Conservation (phyloP, 2,888 invertebrate genomes). For the Ormyrus nitidulus region DNA sequence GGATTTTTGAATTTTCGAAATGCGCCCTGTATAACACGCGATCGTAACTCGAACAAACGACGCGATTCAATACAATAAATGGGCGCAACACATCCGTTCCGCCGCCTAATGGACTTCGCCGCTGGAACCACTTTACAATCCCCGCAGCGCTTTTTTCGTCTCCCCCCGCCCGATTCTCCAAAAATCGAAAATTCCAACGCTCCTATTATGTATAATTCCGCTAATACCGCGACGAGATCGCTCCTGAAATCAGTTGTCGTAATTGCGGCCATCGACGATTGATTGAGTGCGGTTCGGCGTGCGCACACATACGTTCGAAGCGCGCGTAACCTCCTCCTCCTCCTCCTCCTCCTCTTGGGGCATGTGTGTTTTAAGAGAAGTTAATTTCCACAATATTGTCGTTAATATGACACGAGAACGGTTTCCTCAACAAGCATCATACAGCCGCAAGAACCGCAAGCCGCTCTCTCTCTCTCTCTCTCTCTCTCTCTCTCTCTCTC, state of each 20-base stretch:
- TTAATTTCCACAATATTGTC: constrained; percentile 43
- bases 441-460: constrained; percentile 40
- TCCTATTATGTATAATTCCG: neutral
- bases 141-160: too few species aligned
- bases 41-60: constrained; percentile 38
- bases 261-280: too few species aligned
- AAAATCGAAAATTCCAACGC: too few species aligned
- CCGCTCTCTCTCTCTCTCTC: neutral
- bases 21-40: neutral
- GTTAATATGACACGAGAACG: constrained; percentile 35
- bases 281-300: too few species aligned
- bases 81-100: constrained; percentile 17
- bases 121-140: constrained; percentile 22
- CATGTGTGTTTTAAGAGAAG: constrained; percentile 32
- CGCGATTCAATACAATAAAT: constrained; percentile 40
- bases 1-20: constrained; percentile 29
- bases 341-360: neutral
- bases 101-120: constrained; percentile 42
- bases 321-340: too few species aligned
- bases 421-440: constrained; percentile 23
- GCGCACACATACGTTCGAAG: too few species aligned
- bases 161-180: too few species aligned
- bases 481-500: neutral
- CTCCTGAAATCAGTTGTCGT: too few species aligned
- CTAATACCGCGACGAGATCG: too few species aligned